Base-by-base conservation (phyloP, 2,888 invertebrate species). In the Cosmia pyralina region DNA sequence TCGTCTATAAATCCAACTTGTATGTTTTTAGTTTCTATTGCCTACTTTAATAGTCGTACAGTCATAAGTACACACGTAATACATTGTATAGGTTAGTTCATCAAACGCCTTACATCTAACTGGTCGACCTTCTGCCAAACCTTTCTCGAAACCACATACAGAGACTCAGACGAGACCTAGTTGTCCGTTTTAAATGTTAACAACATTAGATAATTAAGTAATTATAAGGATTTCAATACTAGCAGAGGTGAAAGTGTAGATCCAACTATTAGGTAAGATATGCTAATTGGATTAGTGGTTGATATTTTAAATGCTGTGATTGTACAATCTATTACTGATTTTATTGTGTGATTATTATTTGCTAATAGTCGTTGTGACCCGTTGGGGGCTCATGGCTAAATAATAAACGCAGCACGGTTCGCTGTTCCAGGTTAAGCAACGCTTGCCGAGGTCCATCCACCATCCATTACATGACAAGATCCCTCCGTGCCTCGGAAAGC, bases 161-260 rank as follows among this genome's bases (percentile, higher is more conserved):
- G 4, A 77, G 34, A 76, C 41, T 50, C 41, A 38, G 22, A 7
- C 17, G 22, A 77, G 70, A 82, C 82, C 70, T 60, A 77, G 55
- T 55, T 82, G 22, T 60, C 50, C 17, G n/a, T 74, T 78, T 72
- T 72, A 68, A 83, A 83, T 83, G 75, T 79, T 83, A 83, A 74
- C 72, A 79, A 66, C 69, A 76, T 85, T 71, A 74, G 15, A 73
- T 76, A 69, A 80, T 83, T 77, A 60, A 72, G 81, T 69, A 75
- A 77, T 80, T 80, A 73, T 46, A 57, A 17, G 22, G 5, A 83
- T 83, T 69, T 70, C 77, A 28, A 22, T 63, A 76, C n/a, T 5
- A 41, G 15, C 1, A 4, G 46, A 28, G 38, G 80, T 74, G 64
- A 76, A 79, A 58, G 75, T 80, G 74, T 63, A 2, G 28, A 52